Conservation (phyloP, 2,113 vertebrate genomes). For the Hylia prasina region DNA sequence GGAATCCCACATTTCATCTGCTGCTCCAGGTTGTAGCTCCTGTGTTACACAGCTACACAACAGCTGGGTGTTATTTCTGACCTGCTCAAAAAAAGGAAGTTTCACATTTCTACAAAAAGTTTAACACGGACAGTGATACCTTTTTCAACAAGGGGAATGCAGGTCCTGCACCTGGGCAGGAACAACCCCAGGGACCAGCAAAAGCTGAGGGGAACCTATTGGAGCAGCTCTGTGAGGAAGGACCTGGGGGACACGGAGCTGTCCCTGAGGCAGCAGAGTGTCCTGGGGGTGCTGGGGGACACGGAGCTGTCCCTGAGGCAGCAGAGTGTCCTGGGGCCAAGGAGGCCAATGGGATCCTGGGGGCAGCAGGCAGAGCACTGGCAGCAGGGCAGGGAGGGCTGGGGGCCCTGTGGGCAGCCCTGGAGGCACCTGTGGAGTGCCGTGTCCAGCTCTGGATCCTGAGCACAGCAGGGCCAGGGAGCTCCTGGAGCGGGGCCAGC, state of each 20-base stretch:
- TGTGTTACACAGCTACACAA: neutral
- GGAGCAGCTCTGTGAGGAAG: neutral
- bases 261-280: neutral
- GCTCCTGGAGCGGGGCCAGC: too few species aligned
- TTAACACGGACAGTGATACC: neutral
- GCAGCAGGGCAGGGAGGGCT: too few species aligned
- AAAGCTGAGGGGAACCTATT: accelerated
- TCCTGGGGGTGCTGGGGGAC: neutral
- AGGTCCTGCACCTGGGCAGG: neutral
- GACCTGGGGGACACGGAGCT: neutral
- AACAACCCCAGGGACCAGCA: neutral
- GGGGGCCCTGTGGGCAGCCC: too few species aligned
- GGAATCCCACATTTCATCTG: neutral
- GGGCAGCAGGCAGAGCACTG: too few species aligned
- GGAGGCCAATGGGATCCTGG: too few species aligned
- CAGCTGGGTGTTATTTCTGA: neutral
- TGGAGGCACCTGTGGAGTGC: too few species aligned
- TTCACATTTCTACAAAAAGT: neutral
- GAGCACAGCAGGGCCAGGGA: too few species aligned
- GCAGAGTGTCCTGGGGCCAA: too few species aligned
- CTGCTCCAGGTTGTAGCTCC: neutral
- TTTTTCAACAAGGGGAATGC: neutral
- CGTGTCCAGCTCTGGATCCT: too few species aligned
- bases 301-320: neutral
- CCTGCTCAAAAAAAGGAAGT: neutral